Percentiles rank a stretch among this genome's conserved stretches.
phyloP scores from a whole-genome alignment of 2,113 vertebrate species.

The Athene cunicularia region DNA sequence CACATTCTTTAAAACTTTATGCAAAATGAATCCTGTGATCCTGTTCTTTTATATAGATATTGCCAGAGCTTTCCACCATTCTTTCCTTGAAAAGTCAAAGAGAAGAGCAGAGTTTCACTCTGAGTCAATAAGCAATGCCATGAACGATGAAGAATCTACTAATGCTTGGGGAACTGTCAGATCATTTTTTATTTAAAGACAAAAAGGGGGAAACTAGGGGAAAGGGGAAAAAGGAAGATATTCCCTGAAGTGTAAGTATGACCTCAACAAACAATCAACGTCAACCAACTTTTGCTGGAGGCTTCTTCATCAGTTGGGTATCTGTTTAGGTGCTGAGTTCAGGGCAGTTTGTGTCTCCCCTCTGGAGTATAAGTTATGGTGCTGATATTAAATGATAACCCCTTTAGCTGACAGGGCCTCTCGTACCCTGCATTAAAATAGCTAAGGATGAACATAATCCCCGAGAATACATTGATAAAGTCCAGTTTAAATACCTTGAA shows the following conservation, averaged over 20 bases:
- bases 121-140: neutral
- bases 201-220: neutral
- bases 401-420: neutral
- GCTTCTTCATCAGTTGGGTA: neutral
- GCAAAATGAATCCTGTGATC: neutral
- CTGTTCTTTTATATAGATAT: neutral
- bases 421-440: neutral
- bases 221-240: neutral
- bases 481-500: neutral
- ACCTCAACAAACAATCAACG: neutral
- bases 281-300: neutral
- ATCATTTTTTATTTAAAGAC: neutral
- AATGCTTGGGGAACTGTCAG: neutral
- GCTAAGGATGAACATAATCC: neutral
- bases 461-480: neutral
- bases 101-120: neutral
- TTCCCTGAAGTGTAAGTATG: neutral
- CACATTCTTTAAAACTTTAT: neutral
- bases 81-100: neutral
- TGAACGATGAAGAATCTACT: accelerated
- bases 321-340: neutral
- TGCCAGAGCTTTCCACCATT: neutral
- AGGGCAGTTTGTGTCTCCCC: neutral
- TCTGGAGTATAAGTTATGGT: neutral
- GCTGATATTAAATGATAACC: neutral